Conservation (phyloP, 2,888 invertebrate genomes). For the Leptinotarsa tumamoca region DNA sequence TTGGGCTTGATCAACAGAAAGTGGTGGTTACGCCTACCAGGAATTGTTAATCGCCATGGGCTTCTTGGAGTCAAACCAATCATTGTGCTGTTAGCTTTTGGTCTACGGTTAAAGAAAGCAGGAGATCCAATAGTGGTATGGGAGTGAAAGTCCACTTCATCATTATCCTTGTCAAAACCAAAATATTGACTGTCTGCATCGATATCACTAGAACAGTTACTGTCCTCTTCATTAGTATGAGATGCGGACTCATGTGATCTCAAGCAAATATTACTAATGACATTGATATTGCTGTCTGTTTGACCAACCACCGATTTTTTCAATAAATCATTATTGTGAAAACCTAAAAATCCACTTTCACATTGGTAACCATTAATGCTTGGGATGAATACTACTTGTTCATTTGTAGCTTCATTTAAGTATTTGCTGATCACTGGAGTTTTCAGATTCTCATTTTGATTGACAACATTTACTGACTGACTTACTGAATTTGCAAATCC, state of each 20-base stretch:
- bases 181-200: not conserved
- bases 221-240: not conserved
- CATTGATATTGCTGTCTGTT: constrained; percentile 20
- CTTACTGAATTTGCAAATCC: constrained; percentile 4
- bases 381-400: too few relatives aligned
- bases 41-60: constrained; percentile 38
- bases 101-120: constrained; percentile 21
- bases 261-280: constrained; percentile 32
- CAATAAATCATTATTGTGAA: not conserved
- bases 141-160: not conserved
- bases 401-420: too few relatives aligned
- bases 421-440: not conserved
- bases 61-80: not conserved
- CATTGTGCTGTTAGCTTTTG: constrained; percentile 35
- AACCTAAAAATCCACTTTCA: constrained; percentile 22
- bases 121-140: constrained; percentile 10
- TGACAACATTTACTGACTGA: not conserved
- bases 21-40: constrained; percentile 36
- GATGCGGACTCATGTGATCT: not conserved
- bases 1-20: constrained; percentile 38
- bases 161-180: constrained; percentile 24
- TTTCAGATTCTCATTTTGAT: not conserved
- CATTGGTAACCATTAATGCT: not conserved
- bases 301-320: not conserved
- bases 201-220: not conserved